These are phyloP conservation scores for Loxodonta africana DNA, from an alignment of 2,113 vertebrate species.

Conservation along the genomic window DNA sequence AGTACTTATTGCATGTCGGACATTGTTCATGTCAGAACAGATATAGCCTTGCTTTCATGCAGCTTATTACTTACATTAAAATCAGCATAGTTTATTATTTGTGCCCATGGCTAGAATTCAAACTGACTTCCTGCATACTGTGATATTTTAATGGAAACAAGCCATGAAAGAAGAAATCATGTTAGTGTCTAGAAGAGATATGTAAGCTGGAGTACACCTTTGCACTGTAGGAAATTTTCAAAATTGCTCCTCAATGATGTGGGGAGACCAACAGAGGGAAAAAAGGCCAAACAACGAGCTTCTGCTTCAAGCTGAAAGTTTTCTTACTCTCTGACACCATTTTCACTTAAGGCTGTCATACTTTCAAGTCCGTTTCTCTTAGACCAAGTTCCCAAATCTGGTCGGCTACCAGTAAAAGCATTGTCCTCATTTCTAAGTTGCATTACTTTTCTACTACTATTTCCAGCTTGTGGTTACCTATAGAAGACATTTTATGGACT, in stretches of 20 bases:
- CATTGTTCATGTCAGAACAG: not conserved
- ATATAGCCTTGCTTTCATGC: not conserved
- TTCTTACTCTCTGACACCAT: not conserved
- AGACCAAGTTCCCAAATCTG: constrained; percentile 46
- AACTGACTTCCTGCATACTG: not conserved
- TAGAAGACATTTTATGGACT: constrained; percentile 82
- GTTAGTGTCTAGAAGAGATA: not conserved
- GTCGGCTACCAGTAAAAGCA: constrained; percentile 71
- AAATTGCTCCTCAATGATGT: not conserved
- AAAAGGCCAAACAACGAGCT: constrained; percentile 52
- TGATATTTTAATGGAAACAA: not conserved
- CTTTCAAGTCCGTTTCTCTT: constrained; percentile 49
- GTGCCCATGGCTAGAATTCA: not conserved
- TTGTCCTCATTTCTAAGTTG: constrained; percentile 79
- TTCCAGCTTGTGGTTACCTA: constrained; percentile 81
- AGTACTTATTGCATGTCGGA: not conserved
- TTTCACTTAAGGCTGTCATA: constrained; percentile 24
- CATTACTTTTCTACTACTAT: constrained; percentile 67
- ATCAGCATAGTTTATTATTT: constrained; percentile 39
- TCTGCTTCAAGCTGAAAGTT: not conserved
- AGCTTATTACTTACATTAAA: constrained; percentile 24
- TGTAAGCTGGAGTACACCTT: not conserved
- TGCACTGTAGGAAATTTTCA: not conserved
- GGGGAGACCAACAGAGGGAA: not conserved
- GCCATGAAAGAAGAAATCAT: not conserved